Conservation (phyloP, 2,888 invertebrate genomes). For the Panorpa germanica region DNA sequence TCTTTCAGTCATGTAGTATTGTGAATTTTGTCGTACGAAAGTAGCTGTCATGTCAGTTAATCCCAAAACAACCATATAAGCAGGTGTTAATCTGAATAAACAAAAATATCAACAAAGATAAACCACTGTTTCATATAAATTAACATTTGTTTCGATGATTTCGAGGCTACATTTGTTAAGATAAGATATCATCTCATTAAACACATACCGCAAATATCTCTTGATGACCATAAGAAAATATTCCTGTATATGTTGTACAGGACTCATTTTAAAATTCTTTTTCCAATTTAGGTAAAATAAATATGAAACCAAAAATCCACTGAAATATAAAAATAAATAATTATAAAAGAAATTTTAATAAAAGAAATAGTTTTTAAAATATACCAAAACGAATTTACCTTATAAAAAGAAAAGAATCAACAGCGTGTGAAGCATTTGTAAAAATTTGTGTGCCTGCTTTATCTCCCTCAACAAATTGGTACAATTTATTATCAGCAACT, state of each 20-base stretch:
- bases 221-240: constrained; percentile 16
- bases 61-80: constrained; percentile 23
- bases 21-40: constrained; percentile 20
- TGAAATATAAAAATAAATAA: no score
- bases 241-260: constrained; percentile 12
- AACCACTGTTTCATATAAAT: no score
- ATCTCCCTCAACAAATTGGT: constrained; percentile 19
- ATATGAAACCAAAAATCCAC: constrained; percentile 19
- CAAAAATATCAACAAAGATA: no score
- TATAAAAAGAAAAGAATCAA: constrained; percentile 27
- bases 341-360: no score
- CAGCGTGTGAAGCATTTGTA: constrained; percentile 24
- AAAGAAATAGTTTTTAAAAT: no score
- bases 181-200: no score
- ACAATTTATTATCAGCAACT: constrained; percentile 20
- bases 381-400: constrained; percentile 17
- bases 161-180: no score
- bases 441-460: constrained; percentile 20
- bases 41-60: constrained; percentile 20
- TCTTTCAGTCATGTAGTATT: constrained; percentile 20
- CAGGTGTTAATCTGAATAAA: constrained; percentile 24
- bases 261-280: constrained; percentile 12
- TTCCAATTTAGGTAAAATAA: constrained; percentile 13
- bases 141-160: no score
- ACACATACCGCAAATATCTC: constrained; percentile 25